Evolutionary conservation across 2,888 invertebrate species (phyloP).

Genomic region (Alviniconcha strummeri): DNA sequence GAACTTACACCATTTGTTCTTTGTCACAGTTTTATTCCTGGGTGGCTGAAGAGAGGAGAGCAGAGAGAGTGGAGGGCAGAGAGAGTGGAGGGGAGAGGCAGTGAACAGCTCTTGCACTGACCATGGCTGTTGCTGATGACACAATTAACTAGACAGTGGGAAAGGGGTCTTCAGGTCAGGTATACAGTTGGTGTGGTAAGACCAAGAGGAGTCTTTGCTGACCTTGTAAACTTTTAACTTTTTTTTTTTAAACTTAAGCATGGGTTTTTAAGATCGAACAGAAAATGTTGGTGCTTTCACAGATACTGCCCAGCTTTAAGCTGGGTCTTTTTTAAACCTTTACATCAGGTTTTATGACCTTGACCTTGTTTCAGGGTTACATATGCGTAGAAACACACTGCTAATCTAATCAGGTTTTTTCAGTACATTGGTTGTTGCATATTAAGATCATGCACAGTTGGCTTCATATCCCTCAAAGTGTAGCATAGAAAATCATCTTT

Average conservation of each 20-base stretch:
- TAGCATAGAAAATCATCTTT: too few species aligned
- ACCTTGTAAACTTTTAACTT: neutral
- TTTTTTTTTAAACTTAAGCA: neutral
- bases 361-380: neutral
- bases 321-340: neutral
- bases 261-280: neutral
- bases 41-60: neutral
- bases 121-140: neutral
- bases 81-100: neutral
- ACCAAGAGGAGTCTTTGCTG: neutral
- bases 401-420: too few species aligned
- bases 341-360: neutral
- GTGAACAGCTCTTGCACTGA: slow-evolving; percentile 18
- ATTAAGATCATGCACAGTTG: too few species aligned
- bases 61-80: slow-evolving; percentile 11
- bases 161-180: neutral
- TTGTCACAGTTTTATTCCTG: slow-evolving; percentile 26
- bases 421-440: too few species aligned
- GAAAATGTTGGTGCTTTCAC: neutral
- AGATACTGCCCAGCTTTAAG: neutral
- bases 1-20: slow-evolving; percentile 39
- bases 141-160: neutral
- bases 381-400: too few species aligned
- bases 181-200: slow-evolving; percentile 23
- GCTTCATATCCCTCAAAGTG: too few species aligned